Conservation (phyloP, 2,888 invertebrate genomes). For the Odontocolon sp. region DNA sequence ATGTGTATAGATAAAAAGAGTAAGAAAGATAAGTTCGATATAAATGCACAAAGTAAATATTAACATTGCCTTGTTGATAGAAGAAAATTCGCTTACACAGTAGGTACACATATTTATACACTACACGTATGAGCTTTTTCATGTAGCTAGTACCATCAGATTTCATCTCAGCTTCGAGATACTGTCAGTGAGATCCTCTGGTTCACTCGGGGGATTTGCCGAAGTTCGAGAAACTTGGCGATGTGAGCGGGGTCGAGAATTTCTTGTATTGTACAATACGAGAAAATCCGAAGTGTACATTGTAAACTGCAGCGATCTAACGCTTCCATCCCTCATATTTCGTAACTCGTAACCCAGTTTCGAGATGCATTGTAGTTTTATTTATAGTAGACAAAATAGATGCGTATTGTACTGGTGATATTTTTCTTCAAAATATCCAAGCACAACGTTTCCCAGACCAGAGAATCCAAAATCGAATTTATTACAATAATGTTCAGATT, state of each 20-base stretch:
- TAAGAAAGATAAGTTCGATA: too few species aligned
- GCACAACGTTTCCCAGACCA: neutral
- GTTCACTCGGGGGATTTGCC: slow-evolving; percentile 48
- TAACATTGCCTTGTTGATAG: neutral
- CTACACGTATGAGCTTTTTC: slow-evolving; percentile 11
- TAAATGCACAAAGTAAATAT: neutral
- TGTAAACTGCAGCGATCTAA: slow-evolving; percentile 4
- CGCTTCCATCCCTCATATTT: slow-evolving; percentile 42
- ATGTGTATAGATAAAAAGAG: too few species aligned
- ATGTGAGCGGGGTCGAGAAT: slow-evolving; percentile 40
- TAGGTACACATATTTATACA: slow-evolving; percentile 5
- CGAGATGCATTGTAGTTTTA: neutral
- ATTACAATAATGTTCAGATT: slow-evolving; percentile 1
- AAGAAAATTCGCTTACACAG: slow-evolving; percentile 41
- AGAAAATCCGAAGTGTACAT: slow-evolving; percentile 38
- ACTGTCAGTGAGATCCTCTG: slow-evolving; percentile 22
- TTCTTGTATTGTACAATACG: slow-evolving; percentile 11
- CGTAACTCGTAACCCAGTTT: slow-evolving; percentile 54
- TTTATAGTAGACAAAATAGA: slow-evolving; percentile 16
- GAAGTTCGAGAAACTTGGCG: slow-evolving; percentile 45
- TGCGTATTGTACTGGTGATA: too few species aligned
- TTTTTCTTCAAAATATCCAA: too few species aligned
- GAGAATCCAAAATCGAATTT: neutral
- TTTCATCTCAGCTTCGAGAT: slow-evolving; percentile 20
- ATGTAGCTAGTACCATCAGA: slow-evolving; percentile 33